These are phyloP conservation scores for Siderastrea radians DNA, from an alignment of 92 coral and sea anemone species.

Conservation along the genomic window DNA sequence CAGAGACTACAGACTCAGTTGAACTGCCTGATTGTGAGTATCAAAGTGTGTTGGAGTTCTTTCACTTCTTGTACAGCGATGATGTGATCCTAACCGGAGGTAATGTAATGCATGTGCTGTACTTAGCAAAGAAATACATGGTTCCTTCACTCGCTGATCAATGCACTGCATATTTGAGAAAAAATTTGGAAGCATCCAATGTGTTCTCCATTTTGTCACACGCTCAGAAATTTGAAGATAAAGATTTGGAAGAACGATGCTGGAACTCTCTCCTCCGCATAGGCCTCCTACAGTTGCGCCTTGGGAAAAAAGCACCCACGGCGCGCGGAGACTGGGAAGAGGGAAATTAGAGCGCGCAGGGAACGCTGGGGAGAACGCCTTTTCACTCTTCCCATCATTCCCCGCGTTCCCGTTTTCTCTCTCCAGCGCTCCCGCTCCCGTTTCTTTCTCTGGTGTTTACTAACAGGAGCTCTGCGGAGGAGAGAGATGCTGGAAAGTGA, in stretches of 20 bases:
- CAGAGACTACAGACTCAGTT: constrained; percentile 65
- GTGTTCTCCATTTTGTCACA: constrained; percentile 60
- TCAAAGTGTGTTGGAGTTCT: constrained; percentile 70
- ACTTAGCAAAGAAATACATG: constrained; percentile 72
- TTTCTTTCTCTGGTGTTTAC: too few species aligned
- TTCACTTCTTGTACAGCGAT: constrained; percentile 70
- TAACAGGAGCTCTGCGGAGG: too few species aligned
- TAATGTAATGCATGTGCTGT: constrained; percentile 59
- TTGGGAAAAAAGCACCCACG: too few species aligned
- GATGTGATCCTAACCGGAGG: constrained; percentile 57
- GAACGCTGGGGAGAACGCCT: too few species aligned
- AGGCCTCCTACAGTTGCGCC: too few species aligned
- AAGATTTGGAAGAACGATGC: constrained; percentile 36
- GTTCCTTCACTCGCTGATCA: constrained; percentile 53
- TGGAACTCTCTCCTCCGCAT: too few species aligned
- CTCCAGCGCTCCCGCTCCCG: too few species aligned
- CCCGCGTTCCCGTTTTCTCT: too few species aligned
- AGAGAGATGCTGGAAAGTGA: constrained; percentile 68
- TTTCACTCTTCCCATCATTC: too few species aligned
- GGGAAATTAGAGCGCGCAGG: too few species aligned
- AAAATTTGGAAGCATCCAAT: constrained; percentile 43
- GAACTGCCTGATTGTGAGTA: constrained; percentile 82
- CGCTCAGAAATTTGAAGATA: constrained; percentile 59
- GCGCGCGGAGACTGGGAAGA: too few species aligned
- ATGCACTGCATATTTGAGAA: constrained; percentile 40